phyloP scores from a whole-genome alignment of 2,888 invertebrate genomes.

The Actias luna region DNA sequence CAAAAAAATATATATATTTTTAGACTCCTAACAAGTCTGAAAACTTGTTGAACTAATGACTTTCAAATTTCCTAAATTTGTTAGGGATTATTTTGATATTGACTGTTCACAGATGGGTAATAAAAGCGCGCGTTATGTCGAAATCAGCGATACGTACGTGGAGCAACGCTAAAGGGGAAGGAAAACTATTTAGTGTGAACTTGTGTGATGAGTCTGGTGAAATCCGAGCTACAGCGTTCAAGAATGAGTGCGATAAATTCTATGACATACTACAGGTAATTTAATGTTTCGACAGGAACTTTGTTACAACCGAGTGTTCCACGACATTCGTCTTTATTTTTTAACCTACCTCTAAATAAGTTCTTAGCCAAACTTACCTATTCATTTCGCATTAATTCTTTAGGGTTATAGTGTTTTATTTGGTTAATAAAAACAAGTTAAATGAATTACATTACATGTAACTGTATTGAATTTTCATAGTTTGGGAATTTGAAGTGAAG shows the following conservation, averaged over 20 bases:
- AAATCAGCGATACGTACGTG: slow-evolving; percentile 92
- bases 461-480: too few species aligned
- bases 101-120: slow-evolving; percentile 87
- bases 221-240: slow-evolving; percentile 95
- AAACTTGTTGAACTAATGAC: neutral
- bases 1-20: too few species aligned
- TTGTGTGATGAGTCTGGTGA: slow-evolving; percentile 97
- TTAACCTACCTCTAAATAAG: too few species aligned
- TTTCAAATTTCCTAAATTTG: neutral
- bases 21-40: neutral
- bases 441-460: too few species aligned
- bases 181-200: slow-evolving; percentile 95
- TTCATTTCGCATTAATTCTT: too few species aligned
- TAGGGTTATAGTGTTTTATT: too few species aligned
- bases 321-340: too few species aligned
- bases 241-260: slow-evolving; percentile 92
- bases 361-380: too few species aligned
- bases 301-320: too few species aligned
- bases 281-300: too few species aligned
- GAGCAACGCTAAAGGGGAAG: slow-evolving; percentile 96
- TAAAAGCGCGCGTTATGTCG: slow-evolving; percentile 92
- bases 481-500: too few species aligned
- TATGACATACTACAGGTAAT: slow-evolving; percentile 92
- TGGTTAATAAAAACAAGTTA: too few species aligned
- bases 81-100: neutral